Evolutionary conservation across 2,888 invertebrate genomes (phyloP), one percentile per base, ranked within the genome.

Genomic region (Therioaphis trifolii): DNA sequence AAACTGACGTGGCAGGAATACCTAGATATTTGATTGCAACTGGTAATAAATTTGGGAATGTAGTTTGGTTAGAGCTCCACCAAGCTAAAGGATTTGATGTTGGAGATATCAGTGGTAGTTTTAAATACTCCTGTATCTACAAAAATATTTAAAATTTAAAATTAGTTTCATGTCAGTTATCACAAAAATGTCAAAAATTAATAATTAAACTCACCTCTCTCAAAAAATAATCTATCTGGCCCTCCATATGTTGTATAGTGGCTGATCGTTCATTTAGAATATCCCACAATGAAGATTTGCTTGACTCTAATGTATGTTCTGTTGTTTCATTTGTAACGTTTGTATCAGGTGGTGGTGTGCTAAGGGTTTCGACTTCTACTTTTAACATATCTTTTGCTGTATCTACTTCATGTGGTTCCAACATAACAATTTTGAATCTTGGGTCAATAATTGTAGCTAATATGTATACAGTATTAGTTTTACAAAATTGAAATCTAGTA

Each of bases 121-220:
- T 9, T 1, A 66, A 66, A n/a, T 66, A 66, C 40, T 66, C 66
- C n/a, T n/a, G 40, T 66, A 66, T 66, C 66, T 66, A 66, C 35
- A 27, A 66, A 35, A 35, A 63, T 18, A 29, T 43, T 7, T 43
- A 43, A 7, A 43, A 7, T 43, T 43, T 43, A 43, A 43, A 43
- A 4, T 7, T 43, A 43, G 43, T 4, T 43, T 7, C 43, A 43
- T 43, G 11, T 7, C n/a, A 43, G 11, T 43, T 43, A 43, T 43
- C 11, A 7, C 4, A 43, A 43, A 7, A 43, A 4, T 43, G 43
- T 43, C 11, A 43, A 11, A 43, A 7, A 43, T 4, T 43, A 43
- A 43, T 43, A 43, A 7, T 4, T 43, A 11, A 43, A 7, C 43
- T 43, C 11, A 43, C 43, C 11, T 43, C 43, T 43, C 11, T 43